phyloP scores from a whole-genome alignment of 2,888 invertebrate genomes.

The Idaea aversata region DNA sequence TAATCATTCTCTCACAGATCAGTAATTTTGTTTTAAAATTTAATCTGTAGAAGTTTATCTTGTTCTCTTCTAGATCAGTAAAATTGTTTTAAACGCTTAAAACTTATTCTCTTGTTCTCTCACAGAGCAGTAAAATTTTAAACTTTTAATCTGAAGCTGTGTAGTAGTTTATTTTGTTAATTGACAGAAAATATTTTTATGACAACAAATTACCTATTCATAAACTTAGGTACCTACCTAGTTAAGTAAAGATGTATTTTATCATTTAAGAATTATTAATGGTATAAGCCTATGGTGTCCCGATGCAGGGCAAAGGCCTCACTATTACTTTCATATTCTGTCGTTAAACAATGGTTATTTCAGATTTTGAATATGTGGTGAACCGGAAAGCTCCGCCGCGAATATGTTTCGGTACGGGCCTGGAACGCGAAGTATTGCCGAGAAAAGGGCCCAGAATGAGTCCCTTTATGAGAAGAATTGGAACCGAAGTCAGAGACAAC shows the following conservation, averaged over 20 bases:
- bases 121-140: no score
- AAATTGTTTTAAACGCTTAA: no score
- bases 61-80: no score
- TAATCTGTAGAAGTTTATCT: no score
- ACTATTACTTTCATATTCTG: constrained; percentile 6
- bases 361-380: constrained; percentile 81
- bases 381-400: constrained; percentile 65
- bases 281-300: no score
- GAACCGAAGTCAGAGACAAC: constrained; percentile 48
- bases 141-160: no score
- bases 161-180: no score
- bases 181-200: no score
- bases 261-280: no score
- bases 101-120: no score
- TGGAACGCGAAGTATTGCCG: constrained; percentile 71
- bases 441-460: constrained; percentile 58
- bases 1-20: not conserved
- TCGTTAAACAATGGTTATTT: not conserved
- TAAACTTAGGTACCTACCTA: not conserved
- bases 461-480: constrained; percentile 70
- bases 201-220: not conserved
- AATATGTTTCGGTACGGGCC: constrained; percentile 74
- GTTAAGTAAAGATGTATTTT: no score
- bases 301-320: not conserved
- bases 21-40: no score